A percentile compares a stretch with the other conserved stretches of the same genome.
phyloP scores from a whole-genome alignment of 1,140 invertebrate genomes.

The Geopemphigus sp. region DNA sequence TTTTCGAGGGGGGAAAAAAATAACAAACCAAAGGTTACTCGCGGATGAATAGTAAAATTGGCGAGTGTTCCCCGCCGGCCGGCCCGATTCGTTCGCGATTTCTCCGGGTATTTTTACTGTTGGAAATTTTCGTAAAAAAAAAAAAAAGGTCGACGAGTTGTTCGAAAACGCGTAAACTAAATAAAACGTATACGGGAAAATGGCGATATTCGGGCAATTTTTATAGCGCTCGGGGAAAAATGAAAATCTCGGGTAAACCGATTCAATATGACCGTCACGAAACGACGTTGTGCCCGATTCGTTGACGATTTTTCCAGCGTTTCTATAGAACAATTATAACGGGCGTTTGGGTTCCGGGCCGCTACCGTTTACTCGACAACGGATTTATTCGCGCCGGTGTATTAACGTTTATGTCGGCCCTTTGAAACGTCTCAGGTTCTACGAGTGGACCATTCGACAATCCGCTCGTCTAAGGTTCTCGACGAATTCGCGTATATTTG shows the following conservation, averaged over 20 bases:
- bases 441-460: no score
- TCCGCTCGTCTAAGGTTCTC: no score
- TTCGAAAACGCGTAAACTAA: neutral
- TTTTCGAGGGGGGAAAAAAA: neutral
- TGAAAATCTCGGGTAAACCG: neutral
- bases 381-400: no score
- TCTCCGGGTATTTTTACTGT: neutral
- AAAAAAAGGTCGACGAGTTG: constrained; percentile 21
- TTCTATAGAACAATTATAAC: no score
- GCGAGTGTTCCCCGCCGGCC: neutral
- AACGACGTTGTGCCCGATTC: no score
- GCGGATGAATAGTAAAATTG: neutral
- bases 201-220: neutral
- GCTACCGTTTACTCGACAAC: no score
- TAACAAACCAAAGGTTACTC: neutral
- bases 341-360: no score
- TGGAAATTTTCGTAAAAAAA: constrained; percentile 28
- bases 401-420: no score
- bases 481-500: no score
- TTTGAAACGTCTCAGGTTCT: no score
- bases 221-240: constrained; percentile 8
- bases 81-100: neutral
- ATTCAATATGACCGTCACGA: neutral
- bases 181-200: neutral
- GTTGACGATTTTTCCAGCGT: no score